phyloP scores from a whole-genome alignment of 2,888 invertebrate species.

The Tolmerus cingulatus region DNA sequence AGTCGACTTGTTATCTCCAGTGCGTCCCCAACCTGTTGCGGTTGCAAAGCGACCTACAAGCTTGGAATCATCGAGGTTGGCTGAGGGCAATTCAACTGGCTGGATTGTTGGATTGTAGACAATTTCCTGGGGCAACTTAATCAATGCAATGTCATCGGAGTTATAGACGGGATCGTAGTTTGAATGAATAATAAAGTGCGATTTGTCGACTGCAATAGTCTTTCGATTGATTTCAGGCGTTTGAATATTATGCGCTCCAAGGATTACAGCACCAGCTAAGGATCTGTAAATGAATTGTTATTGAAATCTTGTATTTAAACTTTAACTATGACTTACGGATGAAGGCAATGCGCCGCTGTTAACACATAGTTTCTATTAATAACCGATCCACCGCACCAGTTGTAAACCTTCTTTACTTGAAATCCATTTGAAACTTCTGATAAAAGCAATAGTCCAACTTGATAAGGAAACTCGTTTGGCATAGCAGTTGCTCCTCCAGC shows the following conservation, averaged over 20 bases:
- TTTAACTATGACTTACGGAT: conserved; percentile 48
- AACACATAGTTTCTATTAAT: conserved; percentile 54
- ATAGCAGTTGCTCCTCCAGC: conserved; percentile 44
- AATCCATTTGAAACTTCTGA: conserved; percentile 47
- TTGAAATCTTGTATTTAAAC: neutral
- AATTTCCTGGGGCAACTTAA: conserved; percentile 57
- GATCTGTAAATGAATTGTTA: conserved; percentile 51
- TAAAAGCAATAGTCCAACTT: conserved; percentile 53
- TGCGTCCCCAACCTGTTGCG: conserved; percentile 58
- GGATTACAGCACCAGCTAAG: conserved; percentile 57
- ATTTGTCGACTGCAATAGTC: conserved; percentile 58
- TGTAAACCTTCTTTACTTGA: conserved; percentile 43
- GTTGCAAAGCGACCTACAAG: conserved; percentile 54
- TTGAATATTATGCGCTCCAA: conserved; percentile 61
- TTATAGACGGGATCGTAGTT: conserved; percentile 59
- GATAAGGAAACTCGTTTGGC: conserved; percentile 56
- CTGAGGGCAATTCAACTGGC: neutral
- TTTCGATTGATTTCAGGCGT: conserved; percentile 59
- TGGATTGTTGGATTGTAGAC: conserved; percentile 56
- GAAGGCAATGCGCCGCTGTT: conserved; percentile 60
- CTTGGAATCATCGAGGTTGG: neutral
- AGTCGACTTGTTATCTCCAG: conserved; percentile 45
- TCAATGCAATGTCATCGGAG: conserved; percentile 60
- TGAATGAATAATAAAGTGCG: conserved; percentile 59
- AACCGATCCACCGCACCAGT: conserved; percentile 57